Base-by-base conservation (phyloP, 2,797 vertebrate species). In the Darevskia nairensis region DNA sequence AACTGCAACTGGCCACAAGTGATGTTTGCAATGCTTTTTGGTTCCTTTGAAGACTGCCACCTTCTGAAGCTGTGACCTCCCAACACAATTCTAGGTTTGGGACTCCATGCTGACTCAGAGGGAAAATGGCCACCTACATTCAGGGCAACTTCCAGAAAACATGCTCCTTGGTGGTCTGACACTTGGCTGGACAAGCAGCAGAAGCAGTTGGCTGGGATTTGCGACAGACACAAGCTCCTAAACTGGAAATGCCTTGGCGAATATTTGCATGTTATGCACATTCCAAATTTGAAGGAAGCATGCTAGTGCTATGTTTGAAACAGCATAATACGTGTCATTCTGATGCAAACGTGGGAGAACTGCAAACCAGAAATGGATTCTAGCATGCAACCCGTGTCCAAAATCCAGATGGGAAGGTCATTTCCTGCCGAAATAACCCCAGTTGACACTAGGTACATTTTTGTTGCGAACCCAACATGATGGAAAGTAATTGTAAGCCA, bases 111-210 rank as follows among this genome's bases (percentile, higher is more conserved):
- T 90, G 86, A 88, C 50, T 90, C 72, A 85, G 80, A 50, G 19
- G 8, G 32, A 76, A 77, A 90, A 87, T 72, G 78, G 71, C 86
- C 82, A 88, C 89, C 78, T 85, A 72, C 11, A 55, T 61, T 68
- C 61, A 88, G 29, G 23, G n/a, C 83, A 75, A 69, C 11, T 25
- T 77, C 80, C 72, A 82, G 25, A 2, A 35, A 35, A 9, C 50
- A 44, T 69, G 46, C 59, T 85, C 27, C 32, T 81, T 85, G 86
- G 78, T 90, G 86, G 82, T 85, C 89, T 87, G 59, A 55, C 32
- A 64, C 72, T 88, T 83, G 74, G 64, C 76, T 82, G 29, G 19
- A 50, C 61, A 32, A 21, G 71, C 29, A 55, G n/a, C 17, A 64
- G 35, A 84, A 44, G 64, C 71, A 59, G 2, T 69, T 84, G 29